Evolutionary conservation across 1,140 invertebrate species (phyloP), one percentile per base, ranked within the genome.

Genomic region (Cylas formicarius): DNA sequence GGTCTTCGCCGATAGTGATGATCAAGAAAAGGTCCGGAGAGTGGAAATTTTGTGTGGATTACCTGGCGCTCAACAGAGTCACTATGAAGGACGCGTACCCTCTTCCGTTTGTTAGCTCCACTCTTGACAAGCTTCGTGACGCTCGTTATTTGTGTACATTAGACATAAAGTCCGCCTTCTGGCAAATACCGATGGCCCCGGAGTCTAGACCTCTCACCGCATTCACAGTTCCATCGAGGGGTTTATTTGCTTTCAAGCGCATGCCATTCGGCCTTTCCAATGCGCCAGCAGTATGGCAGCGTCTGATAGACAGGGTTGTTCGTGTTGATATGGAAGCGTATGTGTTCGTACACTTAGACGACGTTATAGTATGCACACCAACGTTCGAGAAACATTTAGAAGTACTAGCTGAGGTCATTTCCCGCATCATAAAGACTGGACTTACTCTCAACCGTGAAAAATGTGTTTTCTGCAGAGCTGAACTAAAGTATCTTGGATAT

Each of bases 181-280:
- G 58, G 57, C 62, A 66, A 50, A 62, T 68, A 11, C 52, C 53
- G 13, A 24, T 60, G 6, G 43, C 52, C 35, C 13, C 31, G 10
- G 16, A 18, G 8, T 57, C 58, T 11, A 35, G 38, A 14, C 50
- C 52, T 36, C 55, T 58, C 40, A 72, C 69, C 0, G 66, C 60
- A 1, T 71, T 72, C 49, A 52, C 52, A 0, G 55, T 65, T 1
- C 59, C 53, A 16, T 58, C 59, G 16, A 48, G 59, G 29, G 61
- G 60, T 6, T 46, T 64, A 5, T 69, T 52, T 43, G 42, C 61
- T 33, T 67, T 62, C 39, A 53, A 36, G 4, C 56, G 62, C 1
- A 60, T 70, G 48, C 62, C 65, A 2, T 63, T 65, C 45, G 63
- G 62, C 9, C 37, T 70, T 2, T 51, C 47, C 4, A 68, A 68